Percentiles rank a stretch among this genome's conserved stretches.
phyloP scores from a whole-genome alignment of 2,797 vertebrate genomes.

The Malurus leucopterus region DNA sequence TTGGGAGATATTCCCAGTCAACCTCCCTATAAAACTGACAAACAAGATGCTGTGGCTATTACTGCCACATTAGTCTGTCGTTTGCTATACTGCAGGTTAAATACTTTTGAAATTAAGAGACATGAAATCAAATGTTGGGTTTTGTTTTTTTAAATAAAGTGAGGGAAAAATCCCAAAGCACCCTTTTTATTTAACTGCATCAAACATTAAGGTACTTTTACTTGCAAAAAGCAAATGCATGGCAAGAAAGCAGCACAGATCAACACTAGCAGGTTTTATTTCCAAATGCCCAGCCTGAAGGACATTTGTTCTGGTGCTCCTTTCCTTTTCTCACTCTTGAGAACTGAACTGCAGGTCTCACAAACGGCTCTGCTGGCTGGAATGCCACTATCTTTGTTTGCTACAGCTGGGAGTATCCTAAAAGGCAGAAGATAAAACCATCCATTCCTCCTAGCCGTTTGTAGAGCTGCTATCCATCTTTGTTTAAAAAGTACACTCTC shows the following conservation, averaged over 20 bases:
- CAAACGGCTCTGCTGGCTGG: not conserved
- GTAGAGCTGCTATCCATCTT: not conserved
- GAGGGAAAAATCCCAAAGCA: not conserved
- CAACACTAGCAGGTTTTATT: not conserved
- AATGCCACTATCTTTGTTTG: not conserved
- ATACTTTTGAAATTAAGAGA: not conserved
- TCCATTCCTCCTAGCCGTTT: not conserved
- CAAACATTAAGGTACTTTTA: not conserved
- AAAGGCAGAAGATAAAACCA: not conserved
- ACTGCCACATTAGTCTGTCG: not conserved
- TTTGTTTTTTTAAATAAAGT: not conserved
- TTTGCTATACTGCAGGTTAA: not conserved
- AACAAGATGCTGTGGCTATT: not conserved
- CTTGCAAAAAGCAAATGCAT: not conserved
- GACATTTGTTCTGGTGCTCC: not conserved
- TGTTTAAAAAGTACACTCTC: not conserved
- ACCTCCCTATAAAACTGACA: not conserved
- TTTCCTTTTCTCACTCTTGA: not conserved
- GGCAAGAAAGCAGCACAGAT: not conserved
- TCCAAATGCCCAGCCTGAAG: not conserved
- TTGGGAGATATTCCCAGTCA: not conserved
- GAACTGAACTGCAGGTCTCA: not conserved
- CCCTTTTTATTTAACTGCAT: not conserved
- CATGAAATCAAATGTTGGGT: rapidly evolving
- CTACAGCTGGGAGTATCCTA: not conserved